Evolutionary conservation across 2,113 vertebrate genomes (phyloP), one percentile per base, ranked within the genome.

Genomic region (Tachycineta bicolor): DNA sequence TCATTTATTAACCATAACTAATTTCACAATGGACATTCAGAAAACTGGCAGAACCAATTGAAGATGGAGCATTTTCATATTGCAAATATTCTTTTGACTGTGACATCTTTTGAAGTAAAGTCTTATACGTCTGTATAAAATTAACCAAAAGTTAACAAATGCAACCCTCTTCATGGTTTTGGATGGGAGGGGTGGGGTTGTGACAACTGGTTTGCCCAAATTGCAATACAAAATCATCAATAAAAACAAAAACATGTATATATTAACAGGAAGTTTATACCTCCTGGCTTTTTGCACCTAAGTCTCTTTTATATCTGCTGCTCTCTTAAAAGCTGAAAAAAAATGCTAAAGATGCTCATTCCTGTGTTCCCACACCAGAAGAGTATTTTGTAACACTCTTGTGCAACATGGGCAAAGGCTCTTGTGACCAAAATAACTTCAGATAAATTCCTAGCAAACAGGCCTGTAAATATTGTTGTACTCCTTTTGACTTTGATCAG

Each of bases 381-480:
- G 7, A 62, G 9, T 37, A 74, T 75, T 91, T 71, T 26, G 3
- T 60, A 93, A 87, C 11, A 58, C n/a, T 68, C 58, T 65, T 79
- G 58, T 49, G 62, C 69, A 89, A 85, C 41, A n/a, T 9, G 34
- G 62, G 71, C 81, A 94, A 4, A 64, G 53, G 29, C 11, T 79
- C 21, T 44, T 78, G 39, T 3, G 47, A 76, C 24, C 29, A 87
- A 82, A 97, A 82, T 43, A 96, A 89, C n/a, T 46, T 28, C 44
- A 62, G 80, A 87, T 11, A 87, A 91, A 89, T 73, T 91, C 84
- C 78, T 12, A 85, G 17, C 41, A 85, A 89, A 62, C 14, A 76
- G 49, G 76, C 84, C 58, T 76, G 67, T 64, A 94, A 93, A 95
- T 76, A 91, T 10, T 84, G n/a, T 44, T 84, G 31, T 49, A 81